A percentile compares a stretch with the other conserved stretches of the same genome.
Conservation (phyloP, 2,113 vertebrate species). For the Mirounga angustirostris region DNA sequence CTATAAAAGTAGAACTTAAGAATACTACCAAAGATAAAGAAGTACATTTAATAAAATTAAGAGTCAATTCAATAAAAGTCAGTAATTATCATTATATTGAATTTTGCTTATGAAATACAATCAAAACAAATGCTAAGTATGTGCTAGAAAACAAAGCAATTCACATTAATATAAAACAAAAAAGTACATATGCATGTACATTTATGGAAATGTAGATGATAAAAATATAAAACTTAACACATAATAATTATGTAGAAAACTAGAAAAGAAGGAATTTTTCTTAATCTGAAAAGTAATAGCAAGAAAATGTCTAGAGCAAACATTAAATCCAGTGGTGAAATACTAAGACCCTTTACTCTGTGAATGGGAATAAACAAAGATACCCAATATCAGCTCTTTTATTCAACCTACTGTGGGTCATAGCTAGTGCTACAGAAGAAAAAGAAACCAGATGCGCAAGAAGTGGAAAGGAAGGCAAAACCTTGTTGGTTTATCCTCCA, state of each 20-base stretch:
- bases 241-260: neutral
- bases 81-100: neutral
- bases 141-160: neutral
- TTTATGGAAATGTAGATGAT: neutral
- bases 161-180: neutral
- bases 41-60: neutral
- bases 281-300: neutral
- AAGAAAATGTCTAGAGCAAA: neutral
- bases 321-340: neutral
- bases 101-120: neutral
- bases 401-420: neutral
- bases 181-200: neutral
- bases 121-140: neutral
- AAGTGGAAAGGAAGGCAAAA: neutral
- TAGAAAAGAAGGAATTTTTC: neutral
- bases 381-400: neutral
- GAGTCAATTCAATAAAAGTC: neutral
- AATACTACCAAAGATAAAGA: neutral
- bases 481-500: neutral
- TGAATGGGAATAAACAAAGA: neutral
- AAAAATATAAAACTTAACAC: neutral
- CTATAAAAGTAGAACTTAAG: neutral
- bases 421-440: neutral
- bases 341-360: neutral
- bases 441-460: neutral